Percentiles rank a stretch among this genome's conserved stretches.
Conservation (phyloP, 2,888 invertebrate genomes). For the Acrocyrtus sp. region DNA sequence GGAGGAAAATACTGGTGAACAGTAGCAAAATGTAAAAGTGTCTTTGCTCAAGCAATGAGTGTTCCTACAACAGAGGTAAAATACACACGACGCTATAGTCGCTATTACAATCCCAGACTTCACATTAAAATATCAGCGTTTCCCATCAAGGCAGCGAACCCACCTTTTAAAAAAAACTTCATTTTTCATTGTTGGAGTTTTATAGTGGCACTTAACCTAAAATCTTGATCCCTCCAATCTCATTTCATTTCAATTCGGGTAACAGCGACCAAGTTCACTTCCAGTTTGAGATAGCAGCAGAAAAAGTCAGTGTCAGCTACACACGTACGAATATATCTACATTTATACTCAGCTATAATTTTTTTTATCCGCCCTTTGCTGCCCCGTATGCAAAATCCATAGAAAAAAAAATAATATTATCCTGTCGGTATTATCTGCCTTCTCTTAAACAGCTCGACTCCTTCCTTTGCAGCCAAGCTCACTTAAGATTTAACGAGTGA, state of each 20-base stretch:
- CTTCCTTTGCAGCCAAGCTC: background rate
- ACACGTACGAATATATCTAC: too few relatives aligned
- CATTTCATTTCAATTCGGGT: too few relatives aligned
- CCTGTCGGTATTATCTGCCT: background rate
- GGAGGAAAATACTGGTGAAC: constrained; percentile 4
- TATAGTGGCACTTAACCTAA: background rate
- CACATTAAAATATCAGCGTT: constrained; percentile 36
- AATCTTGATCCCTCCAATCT: background rate
- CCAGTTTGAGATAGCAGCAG: too few relatives aligned
- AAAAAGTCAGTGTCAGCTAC: too few relatives aligned
- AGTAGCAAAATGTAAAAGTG: constrained; percentile 41
- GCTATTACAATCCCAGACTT: background rate
- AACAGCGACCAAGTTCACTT: too few relatives aligned
- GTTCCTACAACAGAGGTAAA: background rate
- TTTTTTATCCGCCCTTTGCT: background rate
- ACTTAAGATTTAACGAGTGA: background rate
- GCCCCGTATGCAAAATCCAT: too few relatives aligned
- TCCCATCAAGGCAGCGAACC: background rate
- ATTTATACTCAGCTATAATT: too few relatives aligned
- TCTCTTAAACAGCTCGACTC: too few relatives aligned
- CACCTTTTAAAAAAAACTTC: background rate
- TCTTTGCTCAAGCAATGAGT: constrained; percentile 45
- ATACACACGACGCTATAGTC: background rate
- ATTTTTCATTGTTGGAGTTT: background rate
- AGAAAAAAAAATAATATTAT: background rate